Conservation (phyloP, 2,888 invertebrate species). For the Sipha maydis region DNA sequence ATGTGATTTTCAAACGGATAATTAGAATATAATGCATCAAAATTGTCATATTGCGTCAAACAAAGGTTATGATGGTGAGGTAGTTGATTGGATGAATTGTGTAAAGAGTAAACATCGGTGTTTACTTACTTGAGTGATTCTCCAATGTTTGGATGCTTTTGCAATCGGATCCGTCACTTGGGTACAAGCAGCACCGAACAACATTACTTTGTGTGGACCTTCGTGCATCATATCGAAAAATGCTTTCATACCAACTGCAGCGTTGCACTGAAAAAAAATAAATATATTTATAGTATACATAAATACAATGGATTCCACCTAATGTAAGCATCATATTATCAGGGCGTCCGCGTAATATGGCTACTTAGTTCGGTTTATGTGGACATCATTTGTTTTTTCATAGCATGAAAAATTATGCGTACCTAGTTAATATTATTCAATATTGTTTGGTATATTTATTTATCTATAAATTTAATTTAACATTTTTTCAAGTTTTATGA, state of each 20-base stretch:
- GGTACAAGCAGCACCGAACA: conserved; percentile 96
- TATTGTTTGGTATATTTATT: too few relatives aligned
- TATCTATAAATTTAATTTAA: too few relatives aligned
- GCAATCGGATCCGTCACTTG: conserved; percentile 97
- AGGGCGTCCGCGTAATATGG: too few relatives aligned
- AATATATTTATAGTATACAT: not conserved
- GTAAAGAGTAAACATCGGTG: not conserved
- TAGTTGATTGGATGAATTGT: not conserved
- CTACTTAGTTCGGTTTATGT: too few relatives aligned
- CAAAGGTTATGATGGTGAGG: too few relatives aligned
- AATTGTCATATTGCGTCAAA: not conserved
- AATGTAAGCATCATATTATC: too few relatives aligned
- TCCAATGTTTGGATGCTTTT: conserved; percentile 96
- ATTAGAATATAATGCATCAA: not conserved
- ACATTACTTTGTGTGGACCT: conserved; percentile 90
- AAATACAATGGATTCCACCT: too few relatives aligned
- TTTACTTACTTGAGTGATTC: conserved; percentile 84
- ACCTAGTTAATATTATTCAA: too few relatives aligned
- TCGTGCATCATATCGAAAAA: conserved; percentile 98
- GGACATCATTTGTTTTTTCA: too few relatives aligned
- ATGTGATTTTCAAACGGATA: not conserved
- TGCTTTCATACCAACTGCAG: conserved; percentile 92
- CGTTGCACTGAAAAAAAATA: conserved; percentile 79
- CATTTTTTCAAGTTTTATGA: too few relatives aligned
- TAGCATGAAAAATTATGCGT: too few relatives aligned